Evolutionary conservation across 2,888 invertebrate species (phyloP).

Genomic region (Lochmaea crataegi): DNA sequence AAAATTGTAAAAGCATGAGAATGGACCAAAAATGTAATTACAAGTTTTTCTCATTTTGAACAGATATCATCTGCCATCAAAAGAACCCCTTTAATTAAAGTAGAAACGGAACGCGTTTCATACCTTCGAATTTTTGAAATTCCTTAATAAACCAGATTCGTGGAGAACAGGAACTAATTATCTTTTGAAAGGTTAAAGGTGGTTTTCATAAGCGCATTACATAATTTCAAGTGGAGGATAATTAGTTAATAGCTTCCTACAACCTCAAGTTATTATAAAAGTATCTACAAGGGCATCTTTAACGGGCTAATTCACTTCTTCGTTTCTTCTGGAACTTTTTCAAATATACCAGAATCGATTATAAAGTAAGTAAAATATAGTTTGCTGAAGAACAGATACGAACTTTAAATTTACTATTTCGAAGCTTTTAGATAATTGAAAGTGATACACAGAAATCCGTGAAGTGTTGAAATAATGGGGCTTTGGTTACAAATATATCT

Average conservation of each 20-base stretch:
- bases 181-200: neutral
- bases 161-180: slow-evolving; percentile 1
- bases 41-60: slow-evolving; percentile 8
- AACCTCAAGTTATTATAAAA: neutral
- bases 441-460: neutral
- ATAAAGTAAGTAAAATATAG: neutral
- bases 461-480: too few relatives aligned
- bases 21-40: neutral
- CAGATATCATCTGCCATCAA: slow-evolving; percentile 4
- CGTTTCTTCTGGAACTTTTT: neutral
- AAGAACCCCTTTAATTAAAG: slow-evolving; percentile 9
- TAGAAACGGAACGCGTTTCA: neutral
- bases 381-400: neutral
- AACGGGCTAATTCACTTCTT: neutral
- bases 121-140: neutral
- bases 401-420: neutral
- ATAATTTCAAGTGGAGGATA: neutral
- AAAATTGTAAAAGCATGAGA: neutral
- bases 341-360: neutral
- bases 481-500: too few relatives aligned
- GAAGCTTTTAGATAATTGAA: neutral
- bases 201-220: neutral
- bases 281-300: neutral
- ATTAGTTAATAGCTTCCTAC: neutral
- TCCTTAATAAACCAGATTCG: neutral